Percentiles rank a stretch among this genome's conserved stretches.
Evolutionary conservation across 2,888 invertebrate genomes (phyloP).

Genomic region (Oegoconia quadripuncta): DNA sequence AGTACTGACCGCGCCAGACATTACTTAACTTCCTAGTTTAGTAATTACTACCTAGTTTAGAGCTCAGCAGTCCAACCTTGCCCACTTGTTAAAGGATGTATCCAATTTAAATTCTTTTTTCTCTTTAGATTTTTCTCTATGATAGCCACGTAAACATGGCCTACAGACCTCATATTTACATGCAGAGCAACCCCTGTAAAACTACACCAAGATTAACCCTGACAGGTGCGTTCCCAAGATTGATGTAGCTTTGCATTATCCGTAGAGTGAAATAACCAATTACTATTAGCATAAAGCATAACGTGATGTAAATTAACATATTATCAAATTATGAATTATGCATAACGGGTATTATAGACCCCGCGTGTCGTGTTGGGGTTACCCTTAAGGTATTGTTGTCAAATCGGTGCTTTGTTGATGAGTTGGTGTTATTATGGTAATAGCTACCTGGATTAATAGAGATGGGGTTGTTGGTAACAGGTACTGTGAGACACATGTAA

Average conservation of each 20-base stretch:
- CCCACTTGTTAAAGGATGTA: too few relatives aligned
- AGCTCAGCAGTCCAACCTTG: too few relatives aligned
- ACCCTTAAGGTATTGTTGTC: conserved; percentile 35
- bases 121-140: too few relatives aligned
- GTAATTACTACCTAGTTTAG: too few relatives aligned
- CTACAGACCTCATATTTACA: too few relatives aligned
- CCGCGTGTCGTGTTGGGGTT: conserved; percentile 21
- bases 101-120: too few relatives aligned
- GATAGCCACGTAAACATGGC: too few relatives aligned
- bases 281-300: conserved; percentile 76
- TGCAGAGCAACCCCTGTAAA: background rate
- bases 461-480: background rate
- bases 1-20: too few relatives aligned
- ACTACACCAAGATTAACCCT: conserved; percentile 34
- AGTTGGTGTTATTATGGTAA: conserved; percentile 43
- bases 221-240: conserved; percentile 57
- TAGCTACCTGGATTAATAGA: conserved; percentile 38
- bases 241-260: conserved; percentile 52
- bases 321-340: conserved; percentile 66
- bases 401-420: conserved; percentile 30
- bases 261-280: conserved; percentile 71
- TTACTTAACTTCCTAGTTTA: too few relatives aligned
- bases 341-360: conserved; percentile 50
- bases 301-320: conserved; percentile 70
- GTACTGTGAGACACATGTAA: background rate